Base-by-base conservation (phyloP, 2,113 vertebrate species). In the Scalopus aquaticus region DNA sequence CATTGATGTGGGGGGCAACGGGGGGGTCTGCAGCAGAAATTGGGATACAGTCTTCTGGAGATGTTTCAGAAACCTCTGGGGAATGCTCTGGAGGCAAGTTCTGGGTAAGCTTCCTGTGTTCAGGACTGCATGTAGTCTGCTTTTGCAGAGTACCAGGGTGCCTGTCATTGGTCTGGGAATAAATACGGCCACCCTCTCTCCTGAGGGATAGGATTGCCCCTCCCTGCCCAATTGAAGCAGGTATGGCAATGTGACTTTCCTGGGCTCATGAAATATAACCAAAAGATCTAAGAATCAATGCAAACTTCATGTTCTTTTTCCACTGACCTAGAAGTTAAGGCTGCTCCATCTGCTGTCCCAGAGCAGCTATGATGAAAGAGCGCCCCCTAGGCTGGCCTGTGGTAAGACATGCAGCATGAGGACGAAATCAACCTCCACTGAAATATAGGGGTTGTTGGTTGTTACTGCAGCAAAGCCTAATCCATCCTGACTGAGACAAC, bases 1-100 rank as follows among this genome's bases (percentile, higher is more conserved):
- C 16, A 1, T 3, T 17, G 3, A 12, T 1, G 9, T 20, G 44
- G 32, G 73, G 64, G 0, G 2, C 24, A 6, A 4, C 11, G 9
- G 35, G 62, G 28, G 37, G 56, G 19, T 30, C 28, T 54, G 10
- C 24, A 60, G 32, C 16, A 20, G 76, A 32, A 72, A 54, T 74
- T 37, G 32, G 30, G 22, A 1, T 2, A 9, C 0, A 1, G 46
- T 13, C 19, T 37, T 39, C 74, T 20, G 28, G n/a, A 35, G 42
- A 73, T 12, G 42, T 44, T 56, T 67, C 65, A 6, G 73, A 54
- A 80, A 4, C 39, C 37, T 44, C 46, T 42, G 22, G 4, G 54
- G 60, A 26, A 28, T 13, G 60, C 20, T 32, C 70, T 65, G 64
- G 78, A 88, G 26, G 35, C 32, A 9, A 69, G 30, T 28, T 69